Conservation (phyloP, 2,797 vertebrate species). For the Sardinella longiceps region DNA sequence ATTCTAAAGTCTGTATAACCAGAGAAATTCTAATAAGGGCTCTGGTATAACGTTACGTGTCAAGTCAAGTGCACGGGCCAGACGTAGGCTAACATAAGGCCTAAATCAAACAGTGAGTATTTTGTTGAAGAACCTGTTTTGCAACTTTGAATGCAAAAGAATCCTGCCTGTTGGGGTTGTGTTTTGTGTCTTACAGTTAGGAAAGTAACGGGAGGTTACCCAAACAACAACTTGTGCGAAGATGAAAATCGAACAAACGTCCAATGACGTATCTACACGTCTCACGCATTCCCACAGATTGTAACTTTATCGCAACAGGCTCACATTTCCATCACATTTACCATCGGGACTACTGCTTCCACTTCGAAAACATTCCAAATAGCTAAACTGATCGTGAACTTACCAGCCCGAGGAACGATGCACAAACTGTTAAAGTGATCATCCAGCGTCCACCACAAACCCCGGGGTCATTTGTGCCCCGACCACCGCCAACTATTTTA, state of each 20-base stretch:
- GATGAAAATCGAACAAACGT: not conserved
- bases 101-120: not conserved
- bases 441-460: constrained; percentile 63
- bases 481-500: constrained; percentile 55
- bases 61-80: not conserved
- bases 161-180: not conserved
- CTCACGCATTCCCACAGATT: too few species aligned
- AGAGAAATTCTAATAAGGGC: too few species aligned
- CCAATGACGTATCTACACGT: too few species aligned
- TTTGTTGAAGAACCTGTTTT: not conserved
- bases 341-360: not conserved
- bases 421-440: constrained; percentile 70
- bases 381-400: not conserved
- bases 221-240: not conserved
- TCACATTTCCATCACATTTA: too few species aligned
- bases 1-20: not conserved
- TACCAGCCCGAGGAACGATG: constrained; percentile 79
- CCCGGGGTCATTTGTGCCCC: constrained; percentile 39
- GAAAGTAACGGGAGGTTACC: not conserved
- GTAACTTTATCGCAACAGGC: too few species aligned
- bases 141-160: not conserved
- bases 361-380: not conserved
- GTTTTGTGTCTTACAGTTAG: not conserved
- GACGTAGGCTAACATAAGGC: not conserved
- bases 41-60: too few species aligned